Conservation (phyloP, 2,888 invertebrate genomes). For the Thumatha senex region DNA sequence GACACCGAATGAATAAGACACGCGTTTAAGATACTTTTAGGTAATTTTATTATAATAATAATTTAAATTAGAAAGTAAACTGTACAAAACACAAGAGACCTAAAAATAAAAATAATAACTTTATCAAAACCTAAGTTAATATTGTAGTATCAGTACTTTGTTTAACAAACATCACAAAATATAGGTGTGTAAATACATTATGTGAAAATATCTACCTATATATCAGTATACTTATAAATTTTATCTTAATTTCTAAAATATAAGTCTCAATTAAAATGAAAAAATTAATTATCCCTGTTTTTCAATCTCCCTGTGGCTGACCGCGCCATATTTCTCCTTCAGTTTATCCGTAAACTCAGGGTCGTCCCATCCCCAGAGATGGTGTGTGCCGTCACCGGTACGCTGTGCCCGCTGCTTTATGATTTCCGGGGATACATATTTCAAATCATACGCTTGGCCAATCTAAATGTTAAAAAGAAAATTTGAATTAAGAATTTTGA, state of each 20-base stretch:
- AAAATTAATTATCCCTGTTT: slow-evolving; percentile 42
- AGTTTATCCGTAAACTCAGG: slow-evolving; percentile 82
- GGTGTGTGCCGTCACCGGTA: slow-evolving; percentile 86
- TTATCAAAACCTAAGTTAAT: too few species aligned
- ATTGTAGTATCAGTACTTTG: too few species aligned
- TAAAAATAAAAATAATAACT: too few species aligned
- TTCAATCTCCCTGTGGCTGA: slow-evolving; percentile 47
- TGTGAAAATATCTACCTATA: not conserved
- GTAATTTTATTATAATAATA: too few species aligned
- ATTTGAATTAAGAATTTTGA: not conserved
- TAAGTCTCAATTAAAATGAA: not conserved
- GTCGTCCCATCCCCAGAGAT: slow-evolving; percentile 89
- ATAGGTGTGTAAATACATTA: too few species aligned
- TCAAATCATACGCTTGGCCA: slow-evolving; percentile 91
- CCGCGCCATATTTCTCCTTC: slow-evolving; percentile 60
- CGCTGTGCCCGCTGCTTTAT: slow-evolving; percentile 84
- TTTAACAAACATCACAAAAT: too few species aligned
- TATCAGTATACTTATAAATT: too few species aligned
- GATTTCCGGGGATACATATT: slow-evolving; percentile 86
- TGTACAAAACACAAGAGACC: too few species aligned
- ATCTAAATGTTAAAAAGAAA: slow-evolving; percentile 59
- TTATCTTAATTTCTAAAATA: too few species aligned
- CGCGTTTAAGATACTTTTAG: too few species aligned
- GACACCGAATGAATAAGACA: too few species aligned
- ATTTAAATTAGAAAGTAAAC: too few species aligned